Base-by-base conservation (phyloP, 2,888 invertebrate genomes). In the Eretmocerus hayati region DNA sequence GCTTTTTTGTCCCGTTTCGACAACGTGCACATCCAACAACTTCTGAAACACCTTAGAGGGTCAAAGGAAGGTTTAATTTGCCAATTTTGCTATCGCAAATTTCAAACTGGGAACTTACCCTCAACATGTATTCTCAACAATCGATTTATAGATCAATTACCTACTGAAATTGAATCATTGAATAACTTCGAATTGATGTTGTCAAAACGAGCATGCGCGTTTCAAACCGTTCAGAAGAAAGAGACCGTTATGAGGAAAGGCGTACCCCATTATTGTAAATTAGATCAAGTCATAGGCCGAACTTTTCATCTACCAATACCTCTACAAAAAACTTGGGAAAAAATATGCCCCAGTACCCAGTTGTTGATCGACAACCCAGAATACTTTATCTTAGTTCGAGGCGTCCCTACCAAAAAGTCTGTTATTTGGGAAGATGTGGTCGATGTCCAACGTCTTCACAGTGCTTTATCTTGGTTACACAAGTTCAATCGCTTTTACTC, bases 271-370 rank as follows among this genome's bases (percentile, higher is more conserved):
- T 48, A 48, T 21, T 42, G 60, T 19, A 50, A 49, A 35, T 40
- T 57, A 32, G 32, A 47, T 26, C 58, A 62, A 53, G 53, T 56
- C 3, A 50, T 52, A 44, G 62, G 61, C 32, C 52, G 58, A 32
- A 61, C 59, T 47, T 64, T 64, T 44, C 63, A 65, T 58, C 49
- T 65, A 16, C 65, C 66, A n/a, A 50, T 66, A 6, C 65, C 66
- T 2, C 16, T 62, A 3, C 61, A 67, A 57, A 55, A 61, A 57
- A 66, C 66, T 2, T 44, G 65, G 15, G 57, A 59, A 53, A 68
- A 63, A 56, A 65, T 2, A 42, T 65, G n/a, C 21, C 53, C 46
- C 57, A 59, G 56, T 21, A 56, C 59, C n/a, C 56, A 64, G 5
- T 45, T 64, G 11, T 60, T 59, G 18, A 61, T 59, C 45, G 13